Evolutionary conservation across 1,140 invertebrate genomes (phyloP).

Genomic region (Lordiphosa stackelbergi): DNA sequence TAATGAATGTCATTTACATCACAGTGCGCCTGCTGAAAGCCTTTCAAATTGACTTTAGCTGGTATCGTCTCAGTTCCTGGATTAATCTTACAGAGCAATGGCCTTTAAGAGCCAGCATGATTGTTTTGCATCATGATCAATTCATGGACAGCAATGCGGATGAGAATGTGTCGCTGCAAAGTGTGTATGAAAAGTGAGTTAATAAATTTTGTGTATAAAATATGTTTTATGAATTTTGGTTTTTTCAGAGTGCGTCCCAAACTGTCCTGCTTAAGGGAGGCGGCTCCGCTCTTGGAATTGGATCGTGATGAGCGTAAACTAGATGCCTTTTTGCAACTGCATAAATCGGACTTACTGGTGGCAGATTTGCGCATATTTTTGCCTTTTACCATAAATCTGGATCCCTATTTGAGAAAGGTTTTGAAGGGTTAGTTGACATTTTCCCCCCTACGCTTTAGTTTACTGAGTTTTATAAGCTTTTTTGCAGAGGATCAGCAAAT

Average conservation of each 20-base stretch:
- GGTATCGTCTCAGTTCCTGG: constrained; percentile 98
- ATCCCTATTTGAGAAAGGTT: constrained; percentile 96
- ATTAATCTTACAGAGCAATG: constrained; percentile 99
- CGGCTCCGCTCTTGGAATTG: constrained; percentile 92
- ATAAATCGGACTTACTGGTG: constrained; percentile 87
- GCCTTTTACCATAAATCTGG: constrained; percentile 97
- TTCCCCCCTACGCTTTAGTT: too few species aligned
- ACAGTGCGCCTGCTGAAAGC: constrained; percentile 96
- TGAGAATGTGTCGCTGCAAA: constrained; percentile 90
- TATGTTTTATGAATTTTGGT: constrained; percentile 4
- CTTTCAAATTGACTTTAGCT: constrained; percentile 99
- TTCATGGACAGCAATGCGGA: constrained; percentile 92
- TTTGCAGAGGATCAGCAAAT: constrained; percentile 83
- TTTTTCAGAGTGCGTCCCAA: constrained; percentile 84
- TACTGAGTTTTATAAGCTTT: not conserved
- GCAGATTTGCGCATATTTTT: constrained; percentile 95
- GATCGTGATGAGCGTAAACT: constrained; percentile 96
- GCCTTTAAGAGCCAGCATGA: constrained; percentile 98
- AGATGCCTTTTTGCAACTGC: constrained; percentile 93
- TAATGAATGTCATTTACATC: constrained; percentile 98
- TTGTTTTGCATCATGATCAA: constrained; percentile 95
- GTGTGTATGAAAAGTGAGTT: constrained; percentile 94
- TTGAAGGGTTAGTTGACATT: constrained; percentile 85
- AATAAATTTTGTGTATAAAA: too few species aligned
- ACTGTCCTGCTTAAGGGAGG: constrained; percentile 90